Evolutionary conservation across 2,113 vertebrate genomes (phyloP).

Genomic region (Pionites leucogaster): DNA sequence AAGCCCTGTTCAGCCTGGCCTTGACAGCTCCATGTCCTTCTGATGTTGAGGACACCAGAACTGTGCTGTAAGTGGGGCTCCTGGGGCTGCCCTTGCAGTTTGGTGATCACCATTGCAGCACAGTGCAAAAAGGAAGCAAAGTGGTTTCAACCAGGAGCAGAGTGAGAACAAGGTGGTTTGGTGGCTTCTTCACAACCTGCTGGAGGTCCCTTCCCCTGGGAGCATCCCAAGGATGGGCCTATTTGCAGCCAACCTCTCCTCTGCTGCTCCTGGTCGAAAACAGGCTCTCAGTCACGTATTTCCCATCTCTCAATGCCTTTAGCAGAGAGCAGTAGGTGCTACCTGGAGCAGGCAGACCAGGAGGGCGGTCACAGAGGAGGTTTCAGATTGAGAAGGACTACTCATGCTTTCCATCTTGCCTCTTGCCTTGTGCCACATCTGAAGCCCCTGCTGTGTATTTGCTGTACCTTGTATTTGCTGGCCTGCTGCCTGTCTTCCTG

Average conservation of each 20-base stretch:
- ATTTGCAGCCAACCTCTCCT: not conserved
- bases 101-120: accelerated
- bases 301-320: not conserved
- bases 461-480: not conserved
- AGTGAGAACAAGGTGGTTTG: not conserved
- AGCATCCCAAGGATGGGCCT: not conserved
- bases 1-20: not conserved
- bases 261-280: not conserved
- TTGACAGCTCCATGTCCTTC: not conserved
- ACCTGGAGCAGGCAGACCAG: not conserved
- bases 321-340: not conserved
- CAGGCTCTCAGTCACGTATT: accelerated
- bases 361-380: not conserved
- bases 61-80: not conserved
- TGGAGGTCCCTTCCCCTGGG: not conserved
- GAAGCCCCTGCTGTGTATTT: not conserved
- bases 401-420: accelerated
- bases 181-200: not conserved
- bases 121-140: not conserved
- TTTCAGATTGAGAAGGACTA: not conserved
- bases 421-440: not conserved
- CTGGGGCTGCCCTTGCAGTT: not conserved
- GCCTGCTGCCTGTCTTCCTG: not conserved
- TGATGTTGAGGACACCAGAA: not conserved
- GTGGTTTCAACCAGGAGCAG: not conserved